Evolutionary conservation across 2,888 invertebrate genomes (phyloP), one percentile per base, ranked within the genome.

Genomic region (Eulithis prunata): DNA sequence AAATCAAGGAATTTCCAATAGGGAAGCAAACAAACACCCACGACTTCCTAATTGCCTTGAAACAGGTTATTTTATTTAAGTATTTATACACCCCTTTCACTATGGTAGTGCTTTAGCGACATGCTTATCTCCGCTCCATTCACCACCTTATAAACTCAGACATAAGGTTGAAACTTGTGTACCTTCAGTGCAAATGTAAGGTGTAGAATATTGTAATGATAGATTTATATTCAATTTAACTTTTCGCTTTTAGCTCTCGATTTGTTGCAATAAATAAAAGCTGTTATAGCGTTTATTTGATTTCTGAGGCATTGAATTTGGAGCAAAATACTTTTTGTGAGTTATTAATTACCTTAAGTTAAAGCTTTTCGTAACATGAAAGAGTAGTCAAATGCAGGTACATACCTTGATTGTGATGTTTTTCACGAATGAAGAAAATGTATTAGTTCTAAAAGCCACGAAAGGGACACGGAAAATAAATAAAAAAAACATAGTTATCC

Each of bases 31-130:
- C 76, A 74, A 72, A 71, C 70, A 69, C 71, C 66, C 61, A 51
- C 72, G 71, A 74, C 70, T 73, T 67, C 78, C 72, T 85, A 84
- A 84, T 84, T 83, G 80, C 79, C 75, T 70, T 68, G 73, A 76
- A 79, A 72, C 75, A 59, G 69, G 71, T 78, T 80, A 77, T 83
- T 82, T 82, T 82, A 82, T 84, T 82, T 83, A 21, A 49, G 21
- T 49, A 83, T 84, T 82, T 80, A 83, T 83, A 82, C 77, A 80
- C 76, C 77, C 79, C 77, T 78, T 78, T 70, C 70, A 75, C 72
- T 69, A 74, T 79, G 82, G 79, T 63, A 64, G 61, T 64, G 71
- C 59, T 54, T 41, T 43, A 47, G 60, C 28, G 13, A 45, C 66
- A 69, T 64, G 36, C 47, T 64, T 66, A 21, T 8, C n/a, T 1